Evolutionary conservation across 1,140 invertebrate genomes (phyloP), one percentile per base, ranked within the genome.

Genomic region (Brachionus rotundiformis): DNA sequence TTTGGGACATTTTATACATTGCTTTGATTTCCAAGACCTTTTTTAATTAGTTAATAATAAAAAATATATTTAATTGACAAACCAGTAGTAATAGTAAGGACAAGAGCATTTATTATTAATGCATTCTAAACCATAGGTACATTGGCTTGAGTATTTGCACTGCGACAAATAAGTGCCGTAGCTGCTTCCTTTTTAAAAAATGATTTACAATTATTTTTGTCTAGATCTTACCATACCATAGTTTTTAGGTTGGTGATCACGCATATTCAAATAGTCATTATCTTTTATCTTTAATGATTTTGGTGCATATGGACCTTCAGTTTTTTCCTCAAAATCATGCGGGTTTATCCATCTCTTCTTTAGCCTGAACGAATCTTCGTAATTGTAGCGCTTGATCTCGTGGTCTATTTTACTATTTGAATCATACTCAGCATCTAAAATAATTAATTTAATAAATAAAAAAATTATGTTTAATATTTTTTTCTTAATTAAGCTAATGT

Each of bases 21-120:
- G 36, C 25, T 44, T 73, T 1, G 19, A 25, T 23, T 73, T 73
- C 36, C 36, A 73, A 1, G 68, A 73, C 68, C 63, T 33, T 16
- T 16, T 3, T 3, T 7, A 7, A 16, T 27, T 31, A 11, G 29
- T n/a, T 0, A 29, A 63, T 23, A 33, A 63, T 29, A 29, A 16
- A 33, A 3, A n/a, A 11, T n/a, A 11, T 31, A n/a, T 11, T 63
- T 29, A 1, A 13, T 4, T 4, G n/a, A 63, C 5, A 29, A 13
- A 63, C 61, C 65, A 71, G n/a, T 71, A 36, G 19, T 71, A 71
- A 7, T 33, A 36, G 16, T 71, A 71, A 39, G 65, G 65, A 71
- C 65, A 71, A 6, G 31, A 71, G 10, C 65, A 71, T 10, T 44
- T 23, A 25, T 73, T 31, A 3, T 73, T 73, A 5, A 27, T 25